Base-by-base conservation (phyloP, 2,888 invertebrate genomes). In the Folsomia manolachei region DNA sequence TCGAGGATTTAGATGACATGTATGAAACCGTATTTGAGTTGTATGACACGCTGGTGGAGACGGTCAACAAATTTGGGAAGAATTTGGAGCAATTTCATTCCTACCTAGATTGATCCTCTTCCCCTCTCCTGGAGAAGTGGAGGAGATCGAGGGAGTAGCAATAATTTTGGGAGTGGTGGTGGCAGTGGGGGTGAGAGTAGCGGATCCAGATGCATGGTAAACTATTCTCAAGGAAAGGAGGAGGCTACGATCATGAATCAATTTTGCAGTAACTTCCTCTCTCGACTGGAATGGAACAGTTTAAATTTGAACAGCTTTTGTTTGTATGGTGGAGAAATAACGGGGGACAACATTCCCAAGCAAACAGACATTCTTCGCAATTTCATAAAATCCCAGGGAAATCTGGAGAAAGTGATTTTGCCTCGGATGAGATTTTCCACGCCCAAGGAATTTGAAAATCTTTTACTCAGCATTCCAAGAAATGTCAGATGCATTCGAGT, bases 241-340 rank as follows among this genome's bases (percentile, higher is more conserved):
- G 56, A 56, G 14, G n/a, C 53, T 26, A 67, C 56, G 4, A 67
- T 67, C 23, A 67, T 67, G 60, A 67, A 67, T 51, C 56, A 24
- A 11, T 67, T 24, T 26, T 60, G 56, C n/a, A 4, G 56, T 19
- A 53, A 56, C 18, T 53, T 67, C n/a, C 52, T 67, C 1, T 1
- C 56, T 2, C 14, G 27, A 67, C n/a, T 67, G n/a, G 56, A 67
- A 18, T 25, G 24, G 25, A 24, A 14, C 19, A 26, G n/a, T n/a
- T 19, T 69, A 4, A 27, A 62, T n/a, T 25, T 69, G 9, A 69
- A 69, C 14, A 69, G 69, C 69, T 69, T 69, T 24, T 69, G 69
- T 62, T 21, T 69, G 11, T 69, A 69, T 39, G 69, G 69, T 9
- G 69, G 69, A 11, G 69, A 69, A 39, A 69, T 69, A 27, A 27